These are phyloP conservation scores for Manis pentadactyla DNA, from an alignment of 2,797 vertebrate species.

Conservation along the genomic window DNA sequence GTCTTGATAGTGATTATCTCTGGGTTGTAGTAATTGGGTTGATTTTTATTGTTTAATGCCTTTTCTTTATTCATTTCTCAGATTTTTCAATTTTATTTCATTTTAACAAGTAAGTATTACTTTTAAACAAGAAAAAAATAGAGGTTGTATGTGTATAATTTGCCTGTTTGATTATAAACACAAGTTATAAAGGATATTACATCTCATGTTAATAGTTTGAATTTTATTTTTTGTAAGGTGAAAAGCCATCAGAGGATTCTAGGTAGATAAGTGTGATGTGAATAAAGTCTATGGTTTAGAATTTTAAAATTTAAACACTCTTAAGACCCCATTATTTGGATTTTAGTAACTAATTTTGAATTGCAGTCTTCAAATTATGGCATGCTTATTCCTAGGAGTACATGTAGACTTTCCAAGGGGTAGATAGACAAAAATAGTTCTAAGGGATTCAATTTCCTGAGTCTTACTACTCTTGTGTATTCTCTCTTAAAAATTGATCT, in stretches of 20 bases:
- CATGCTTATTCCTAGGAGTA: not conserved
- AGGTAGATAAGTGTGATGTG: constrained; percentile 7
- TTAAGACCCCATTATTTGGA: not conserved
- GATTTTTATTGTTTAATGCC: not conserved
- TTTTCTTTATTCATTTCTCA: not conserved
- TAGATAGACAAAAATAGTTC: not conserved
- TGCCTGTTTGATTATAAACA: not conserved
- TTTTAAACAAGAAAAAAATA: not conserved
- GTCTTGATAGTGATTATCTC: not conserved
- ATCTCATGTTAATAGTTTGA: not conserved
- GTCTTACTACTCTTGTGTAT: not conserved
- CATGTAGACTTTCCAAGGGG: not conserved
- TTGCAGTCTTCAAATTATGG: not conserved
- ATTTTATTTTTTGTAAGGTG: constrained; percentile 32
- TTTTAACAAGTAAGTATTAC: constrained; percentile 20
- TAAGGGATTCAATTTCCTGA: not conserved
- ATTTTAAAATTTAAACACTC: constrained; percentile 1
- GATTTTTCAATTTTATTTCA: constrained; percentile 47
- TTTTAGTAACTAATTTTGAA: constrained; percentile 28
- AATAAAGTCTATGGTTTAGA: not conserved
- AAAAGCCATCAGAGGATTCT: not conserved
- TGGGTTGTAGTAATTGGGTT: not conserved
- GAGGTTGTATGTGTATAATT: not conserved
- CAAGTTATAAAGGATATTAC: not conserved
- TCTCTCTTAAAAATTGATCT: constrained; percentile 22